Evolutionary conservation across 2,888 invertebrate genomes (phyloP).

Genomic region (Abrostola triplasia): DNA sequence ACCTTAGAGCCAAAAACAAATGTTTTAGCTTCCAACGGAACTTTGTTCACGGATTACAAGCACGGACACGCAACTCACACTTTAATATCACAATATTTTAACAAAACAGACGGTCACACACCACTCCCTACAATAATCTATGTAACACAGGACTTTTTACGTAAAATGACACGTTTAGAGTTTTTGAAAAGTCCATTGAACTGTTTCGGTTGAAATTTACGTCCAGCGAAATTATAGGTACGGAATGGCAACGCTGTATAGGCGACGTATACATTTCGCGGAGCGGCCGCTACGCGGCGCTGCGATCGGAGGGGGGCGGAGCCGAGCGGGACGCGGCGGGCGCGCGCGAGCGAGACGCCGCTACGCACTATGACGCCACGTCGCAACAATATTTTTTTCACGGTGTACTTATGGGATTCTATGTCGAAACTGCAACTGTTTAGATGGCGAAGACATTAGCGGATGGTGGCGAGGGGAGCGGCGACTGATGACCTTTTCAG

Average conservation of each 20-base stretch:
- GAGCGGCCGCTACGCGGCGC: conserved; percentile 83
- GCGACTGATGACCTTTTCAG: conserved; percentile 84
- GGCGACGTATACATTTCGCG: conserved; percentile 78
- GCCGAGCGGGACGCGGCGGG: conserved; percentile 75
- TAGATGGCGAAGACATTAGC: conserved; percentile 79
- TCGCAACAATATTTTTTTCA: conserved; percentile 72
- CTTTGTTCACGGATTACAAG: conserved; percentile 81
- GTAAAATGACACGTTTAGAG: conserved; percentile 81
- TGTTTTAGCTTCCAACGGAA: conserved; percentile 78
- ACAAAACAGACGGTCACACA: conserved; percentile 77
- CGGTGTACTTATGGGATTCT: conserved; percentile 78
- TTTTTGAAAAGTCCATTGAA: conserved; percentile 88
- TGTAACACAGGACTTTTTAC: conserved; percentile 79
- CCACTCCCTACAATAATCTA: conserved; percentile 78
- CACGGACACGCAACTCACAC: conserved; percentile 84
- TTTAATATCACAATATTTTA: conserved; percentile 79
- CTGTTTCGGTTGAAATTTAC: conserved; percentile 88
- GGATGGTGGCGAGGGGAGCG: conserved; percentile 72
- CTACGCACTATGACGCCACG: conserved; percentile 63
- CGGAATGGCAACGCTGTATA: conserved; percentile 88
- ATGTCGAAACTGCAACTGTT: conserved; percentile 81
- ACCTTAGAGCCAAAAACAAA: conserved; percentile 81
- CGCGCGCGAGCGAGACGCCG: conserved; percentile 78
- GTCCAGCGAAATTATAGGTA: conserved; percentile 88
- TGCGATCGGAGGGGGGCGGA: conserved; percentile 79